Conservation (phyloP, 1,140 invertebrate species). For the Heliconius nattereri region DNA sequence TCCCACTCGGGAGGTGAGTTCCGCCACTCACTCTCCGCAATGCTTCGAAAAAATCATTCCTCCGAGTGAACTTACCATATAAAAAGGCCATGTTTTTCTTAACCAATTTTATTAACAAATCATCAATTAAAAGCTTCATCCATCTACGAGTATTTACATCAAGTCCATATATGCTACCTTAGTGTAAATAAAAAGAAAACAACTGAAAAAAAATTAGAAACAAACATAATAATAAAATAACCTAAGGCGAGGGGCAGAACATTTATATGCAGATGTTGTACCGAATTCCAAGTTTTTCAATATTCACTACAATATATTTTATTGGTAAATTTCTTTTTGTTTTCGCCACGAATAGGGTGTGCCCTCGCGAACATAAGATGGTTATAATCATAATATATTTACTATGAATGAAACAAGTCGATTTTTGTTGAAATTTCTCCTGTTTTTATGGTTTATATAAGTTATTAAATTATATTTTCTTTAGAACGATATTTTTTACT, state of each 20-base stretch:
- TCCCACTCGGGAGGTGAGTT: too few relatives aligned
- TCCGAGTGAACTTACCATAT: too few relatives aligned
- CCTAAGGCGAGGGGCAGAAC: slow-evolving; percentile 22
- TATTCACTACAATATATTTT: slow-evolving; percentile 32
- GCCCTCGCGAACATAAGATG: not conserved
- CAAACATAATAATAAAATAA: slow-evolving; percentile 4
- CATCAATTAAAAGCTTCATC: too few relatives aligned
- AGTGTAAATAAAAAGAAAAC: not conserved
- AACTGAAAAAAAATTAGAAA: not conserved
- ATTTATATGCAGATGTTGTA: slow-evolving; percentile 35
- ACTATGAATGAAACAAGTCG: not conserved
- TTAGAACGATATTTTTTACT: too few relatives aligned
- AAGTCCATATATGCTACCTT: too few relatives aligned
- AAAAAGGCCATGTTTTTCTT: too few relatives aligned
- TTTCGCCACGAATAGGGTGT: not conserved
- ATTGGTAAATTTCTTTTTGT: slow-evolving; percentile 19
- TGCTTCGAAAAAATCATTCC: too few relatives aligned
- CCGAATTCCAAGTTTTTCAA: slow-evolving; percentile 32
- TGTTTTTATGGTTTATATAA: not conserved
- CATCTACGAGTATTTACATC: too few relatives aligned
- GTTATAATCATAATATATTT: slow-evolving; percentile 10
- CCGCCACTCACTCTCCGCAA: too few relatives aligned
- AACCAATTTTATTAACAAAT: too few relatives aligned
- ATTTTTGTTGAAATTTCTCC: not conserved
- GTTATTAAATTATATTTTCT: not conserved